Percentiles rank a stretch among this genome's conserved stretches.
phyloP scores from a whole-genome alignment of 30 jellyfish, hydroid and myxozoan genomes.

The Aurelia sp. region DNA sequence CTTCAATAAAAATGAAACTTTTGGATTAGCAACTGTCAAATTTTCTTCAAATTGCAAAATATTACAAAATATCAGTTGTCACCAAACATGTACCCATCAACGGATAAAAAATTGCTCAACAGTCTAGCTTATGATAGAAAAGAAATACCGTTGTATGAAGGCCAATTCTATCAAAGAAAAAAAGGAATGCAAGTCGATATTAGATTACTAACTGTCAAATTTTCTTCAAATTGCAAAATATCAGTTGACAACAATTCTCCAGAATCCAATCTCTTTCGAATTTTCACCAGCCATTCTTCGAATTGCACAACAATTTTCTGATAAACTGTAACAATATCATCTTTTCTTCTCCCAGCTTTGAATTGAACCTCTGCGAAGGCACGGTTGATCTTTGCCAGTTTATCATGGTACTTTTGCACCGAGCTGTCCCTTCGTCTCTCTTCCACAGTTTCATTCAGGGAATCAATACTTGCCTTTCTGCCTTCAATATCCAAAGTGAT shows the following conservation, averaged over 20 bases:
- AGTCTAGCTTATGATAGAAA: too few relatives aligned
- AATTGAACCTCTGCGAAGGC: constrained; percentile 68
- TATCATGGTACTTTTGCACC: constrained; percentile 66
- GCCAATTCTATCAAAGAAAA: too few relatives aligned
- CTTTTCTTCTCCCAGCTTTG: constrained; percentile 70
- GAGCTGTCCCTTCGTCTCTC: constrained; percentile 70
- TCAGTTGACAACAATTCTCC: constrained; percentile 91
- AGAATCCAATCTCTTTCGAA: constrained; percentile 56
- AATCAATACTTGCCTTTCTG: constrained; percentile 79
- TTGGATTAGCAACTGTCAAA: constrained; percentile 48
- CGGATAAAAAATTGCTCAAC: too few relatives aligned
- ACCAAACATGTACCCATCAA: constrained; percentile 42
- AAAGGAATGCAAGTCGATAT: too few relatives aligned
- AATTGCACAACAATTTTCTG: constrained; percentile 74
- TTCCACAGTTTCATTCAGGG: constrained; percentile 67
- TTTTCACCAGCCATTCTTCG: constrained; percentile 82
- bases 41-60: constrained; percentile 85
- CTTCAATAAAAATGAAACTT: too few relatives aligned
- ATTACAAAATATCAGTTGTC: constrained; percentile 80
- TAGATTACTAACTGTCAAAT: constrained; percentile 64
- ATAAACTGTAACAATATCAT: constrained; percentile 79
- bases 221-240: constrained; percentile 86
- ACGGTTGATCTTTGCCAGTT: constrained; percentile 67
- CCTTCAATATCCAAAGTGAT: constrained; percentile 89
- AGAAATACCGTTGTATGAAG: too few relatives aligned